phyloP scores from a whole-genome alignment of 2,113 vertebrate species.

The Hypomesus transpacificus region DNA sequence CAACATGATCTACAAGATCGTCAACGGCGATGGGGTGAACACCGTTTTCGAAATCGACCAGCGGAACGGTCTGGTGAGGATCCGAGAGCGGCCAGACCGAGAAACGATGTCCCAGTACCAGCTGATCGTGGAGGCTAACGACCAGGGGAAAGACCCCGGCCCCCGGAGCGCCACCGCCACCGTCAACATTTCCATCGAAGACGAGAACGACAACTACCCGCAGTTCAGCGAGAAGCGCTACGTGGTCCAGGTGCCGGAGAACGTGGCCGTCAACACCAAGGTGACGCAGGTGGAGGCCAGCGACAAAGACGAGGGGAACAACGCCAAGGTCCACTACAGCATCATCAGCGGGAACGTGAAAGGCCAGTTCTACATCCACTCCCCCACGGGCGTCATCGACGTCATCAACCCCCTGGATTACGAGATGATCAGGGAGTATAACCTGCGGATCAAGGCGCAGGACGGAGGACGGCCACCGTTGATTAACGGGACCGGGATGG shows the following conservation, averaged over 20 bases:
- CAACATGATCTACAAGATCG: constrained; percentile 91
- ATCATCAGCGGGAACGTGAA: constrained; percentile 92
- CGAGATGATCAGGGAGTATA: constrained; percentile 88
- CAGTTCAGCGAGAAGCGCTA: constrained; percentile 94
- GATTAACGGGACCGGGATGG: constrained; percentile 90
- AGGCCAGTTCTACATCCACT: constrained; percentile 94
- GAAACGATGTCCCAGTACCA: constrained; percentile 81
- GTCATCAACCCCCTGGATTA: constrained; percentile 94
- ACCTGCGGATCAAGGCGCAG: constrained; percentile 90
- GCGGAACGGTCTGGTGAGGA: constrained; percentile 85
- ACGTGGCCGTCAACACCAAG: constrained; percentile 82
- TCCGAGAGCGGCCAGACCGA: constrained; percentile 79
- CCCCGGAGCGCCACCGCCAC: constrained; percentile 87
- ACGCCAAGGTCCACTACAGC: constrained; percentile 91
- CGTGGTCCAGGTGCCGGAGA: constrained; percentile 84
- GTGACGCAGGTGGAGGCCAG: constrained; percentile 88
- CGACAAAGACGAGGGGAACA: constrained; percentile 86
- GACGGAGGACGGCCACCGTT: constrained; percentile 92
- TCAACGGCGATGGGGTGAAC: constrained; percentile 68
- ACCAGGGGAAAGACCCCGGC: constrained; percentile 89
- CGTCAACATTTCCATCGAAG: constrained; percentile 86
- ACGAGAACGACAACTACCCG: constrained; percentile 95
- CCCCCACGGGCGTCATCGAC: constrained; percentile 85
- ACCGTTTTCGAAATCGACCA: constrained; percentile 88
- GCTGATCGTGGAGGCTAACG: constrained; percentile 90